phyloP scores from a whole-genome alignment of 2,113 vertebrate genomes.

The Mola mola region DNA sequence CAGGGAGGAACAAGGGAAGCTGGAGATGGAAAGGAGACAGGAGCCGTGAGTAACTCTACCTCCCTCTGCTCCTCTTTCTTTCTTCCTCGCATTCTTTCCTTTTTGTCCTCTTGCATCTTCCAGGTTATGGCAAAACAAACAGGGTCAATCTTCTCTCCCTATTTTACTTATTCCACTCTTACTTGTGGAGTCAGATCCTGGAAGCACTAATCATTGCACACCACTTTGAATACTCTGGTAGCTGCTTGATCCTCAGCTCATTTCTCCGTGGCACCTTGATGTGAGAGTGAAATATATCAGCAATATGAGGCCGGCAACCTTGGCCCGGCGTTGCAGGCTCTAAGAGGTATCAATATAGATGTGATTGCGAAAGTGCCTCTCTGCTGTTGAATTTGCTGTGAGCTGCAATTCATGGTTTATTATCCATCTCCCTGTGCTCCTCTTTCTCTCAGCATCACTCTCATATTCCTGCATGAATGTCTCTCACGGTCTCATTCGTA shows the following conservation, averaged over 20 bases:
- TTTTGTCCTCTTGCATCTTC: background rate
- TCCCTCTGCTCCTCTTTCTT: constrained; percentile 20
- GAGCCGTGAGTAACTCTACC: constrained; percentile 90
- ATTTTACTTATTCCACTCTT: constrained; percentile 1
- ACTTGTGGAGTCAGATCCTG: constrained; percentile 12
- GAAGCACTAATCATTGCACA: constrained; percentile 36
- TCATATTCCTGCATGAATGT: constrained; percentile 51
- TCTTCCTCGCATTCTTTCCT: background rate
- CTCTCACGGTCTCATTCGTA: constrained; percentile 53
- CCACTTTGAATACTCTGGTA: constrained; percentile 47
- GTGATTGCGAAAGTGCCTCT: constrained; percentile 39
- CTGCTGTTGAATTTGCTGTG: constrained; percentile 41
- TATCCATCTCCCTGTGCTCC: constrained; percentile 19
- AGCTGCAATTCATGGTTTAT: constrained; percentile 60
- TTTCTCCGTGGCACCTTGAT: constrained; percentile 52
- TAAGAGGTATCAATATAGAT: constrained; percentile 46
- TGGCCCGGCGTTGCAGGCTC: constrained; percentile 43
- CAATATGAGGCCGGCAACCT: constrained; percentile 46
- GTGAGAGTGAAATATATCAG: constrained; percentile 53
- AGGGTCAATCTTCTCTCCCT: background rate
- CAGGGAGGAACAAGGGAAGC: constrained; percentile 83
- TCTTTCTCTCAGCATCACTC: constrained; percentile 46
- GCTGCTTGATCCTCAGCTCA: constrained; percentile 39
- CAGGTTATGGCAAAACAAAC: background rate
- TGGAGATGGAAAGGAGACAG: constrained; percentile 95